Percentiles rank a stretch among this genome's conserved stretches.
These are phyloP conservation scores for Agrotis puta DNA, from an alignment of 2,888 invertebrate genomes.

Conservation along the genomic window DNA sequence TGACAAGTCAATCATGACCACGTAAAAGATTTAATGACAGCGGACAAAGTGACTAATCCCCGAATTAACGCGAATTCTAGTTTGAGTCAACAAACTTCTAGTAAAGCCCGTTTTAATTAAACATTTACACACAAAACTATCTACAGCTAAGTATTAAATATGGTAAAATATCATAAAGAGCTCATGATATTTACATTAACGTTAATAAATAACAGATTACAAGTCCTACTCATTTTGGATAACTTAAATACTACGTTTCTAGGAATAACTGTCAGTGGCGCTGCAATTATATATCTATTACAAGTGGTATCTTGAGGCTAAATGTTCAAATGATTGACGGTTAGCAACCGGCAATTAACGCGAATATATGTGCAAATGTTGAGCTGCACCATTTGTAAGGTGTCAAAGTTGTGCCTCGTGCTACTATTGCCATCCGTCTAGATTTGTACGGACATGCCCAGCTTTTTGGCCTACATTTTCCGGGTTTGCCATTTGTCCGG, in stretches of 20 bases:
- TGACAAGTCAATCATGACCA: slow-evolving; percentile 9
- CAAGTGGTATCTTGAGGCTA: slow-evolving; percentile 57
- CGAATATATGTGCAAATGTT: slow-evolving; percentile 56
- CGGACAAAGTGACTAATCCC: slow-evolving; percentile 3
- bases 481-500: background rate
- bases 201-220: slow-evolving; percentile 49
- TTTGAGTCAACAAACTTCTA: slow-evolving; percentile 28
- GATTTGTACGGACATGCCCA: background rate
- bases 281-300: slow-evolving; percentile 61
- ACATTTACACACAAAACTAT: slow-evolving; percentile 38
- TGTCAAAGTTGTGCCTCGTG: slow-evolving; percentile 62
- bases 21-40: slow-evolving; percentile 15
- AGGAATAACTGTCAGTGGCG: slow-evolving; percentile 46
- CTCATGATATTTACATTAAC: slow-evolving; percentile 54
- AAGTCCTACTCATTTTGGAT: slow-evolving; percentile 41
- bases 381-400: slow-evolving; percentile 57
- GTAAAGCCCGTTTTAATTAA: slow-evolving; percentile 30
- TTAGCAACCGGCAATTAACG: slow-evolving; percentile 61
- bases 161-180: slow-evolving; percentile 45
- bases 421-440: background rate
- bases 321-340: slow-evolving; percentile 60
- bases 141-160: slow-evolving; percentile 26
- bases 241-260: slow-evolving; percentile 49
- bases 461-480: too few relatives aligned
- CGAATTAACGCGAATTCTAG: slow-evolving; percentile 6